phyloP scores from a whole-genome alignment of 2,888 invertebrate genomes.

The Dasysyrphus albostriatus region DNA sequence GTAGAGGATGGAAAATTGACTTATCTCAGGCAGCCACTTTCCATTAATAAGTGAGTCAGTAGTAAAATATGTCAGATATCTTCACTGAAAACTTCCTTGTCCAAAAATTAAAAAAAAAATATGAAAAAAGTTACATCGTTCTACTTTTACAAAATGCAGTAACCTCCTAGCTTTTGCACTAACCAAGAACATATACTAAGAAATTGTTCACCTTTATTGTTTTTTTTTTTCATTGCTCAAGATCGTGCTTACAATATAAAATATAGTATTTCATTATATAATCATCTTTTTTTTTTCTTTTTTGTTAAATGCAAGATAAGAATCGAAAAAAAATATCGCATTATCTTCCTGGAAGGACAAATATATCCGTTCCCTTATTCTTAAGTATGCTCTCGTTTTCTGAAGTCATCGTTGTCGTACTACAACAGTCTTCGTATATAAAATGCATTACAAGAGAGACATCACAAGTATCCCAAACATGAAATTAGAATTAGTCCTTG shows the following conservation, averaged over 20 bases:
- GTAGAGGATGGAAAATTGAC: too few species aligned
- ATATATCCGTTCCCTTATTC: constrained; percentile 6
- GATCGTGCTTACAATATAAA: constrained; percentile 2
- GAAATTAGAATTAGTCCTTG: constrained; percentile 66
- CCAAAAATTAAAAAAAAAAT: too few species aligned
- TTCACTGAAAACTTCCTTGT: too few species aligned
- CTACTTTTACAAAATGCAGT: too few species aligned
- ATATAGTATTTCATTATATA: constrained; percentile 1
- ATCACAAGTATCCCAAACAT: constrained; percentile 49
- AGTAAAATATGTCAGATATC: too few species aligned
- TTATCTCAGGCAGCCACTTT: too few species aligned
- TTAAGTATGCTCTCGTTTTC: constrained; percentile 18
- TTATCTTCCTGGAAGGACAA: constrained; percentile 38
- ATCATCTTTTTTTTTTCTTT: background rate
- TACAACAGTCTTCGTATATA: constrained; percentile 16
- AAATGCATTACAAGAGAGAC: constrained; percentile 56
- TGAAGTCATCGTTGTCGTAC: constrained; percentile 23
- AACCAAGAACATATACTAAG: background rate
- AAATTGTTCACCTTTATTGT: background rate
- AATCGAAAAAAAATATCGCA: background rate
- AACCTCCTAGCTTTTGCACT: background rate
- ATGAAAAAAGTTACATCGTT: too few species aligned
- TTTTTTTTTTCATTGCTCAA: background rate
- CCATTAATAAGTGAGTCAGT: too few species aligned
- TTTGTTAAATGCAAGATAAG: background rate